Evolutionary conservation across 2,797 vertebrate genomes (phyloP), one percentile per base, ranked within the genome.

Genomic region (Parauchenoglanis punctatus): DNA sequence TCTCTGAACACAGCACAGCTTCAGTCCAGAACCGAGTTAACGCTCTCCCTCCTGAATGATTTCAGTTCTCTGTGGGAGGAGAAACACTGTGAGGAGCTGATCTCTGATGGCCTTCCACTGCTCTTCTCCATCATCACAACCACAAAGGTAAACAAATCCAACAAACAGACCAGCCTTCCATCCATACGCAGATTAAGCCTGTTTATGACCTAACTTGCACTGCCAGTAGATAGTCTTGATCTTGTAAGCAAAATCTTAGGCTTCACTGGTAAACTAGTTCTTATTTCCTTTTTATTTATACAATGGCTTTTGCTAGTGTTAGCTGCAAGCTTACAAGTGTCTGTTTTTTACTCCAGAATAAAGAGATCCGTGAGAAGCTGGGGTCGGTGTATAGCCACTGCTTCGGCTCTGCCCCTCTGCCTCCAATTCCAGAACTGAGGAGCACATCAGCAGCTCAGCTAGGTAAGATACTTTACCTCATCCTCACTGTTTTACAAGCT

Each of bases 61-160:
- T 99, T 99, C 87, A 68, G 93, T 91, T 95, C 96, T 91, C 96
- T 99, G 89, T 93, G 96, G 77, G 94, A 96, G 17, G 97, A 98
- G 61, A 97, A 98, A 72, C 97, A 97, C 92, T 96, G 95, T 0
- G 96, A 97, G 17, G 96, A 97, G 92, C 94, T 99, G 73, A 94
- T 97, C 85, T 95, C 90, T 0, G 92, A 95, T 52, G 97, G 97
- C 54, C 31, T 98, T 15, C 96, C 96, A 7, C 95, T 98, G 87
- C 96, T 99, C 96, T 98, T 99, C 78, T 94, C 94, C 82, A 96
- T 98, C 94, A 92, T 99, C 87, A 96, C 95, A 88, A 96, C 92
- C 94, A 98, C 96, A 95, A 97, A 98, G 91, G 98, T 98, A 78
- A 75, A 20, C 0, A 25, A 72, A 54, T 31, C 40, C 28, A 25